phyloP scores from a whole-genome alignment of 2,113 vertebrate genomes.

The Notothenia coriiceps region DNA sequence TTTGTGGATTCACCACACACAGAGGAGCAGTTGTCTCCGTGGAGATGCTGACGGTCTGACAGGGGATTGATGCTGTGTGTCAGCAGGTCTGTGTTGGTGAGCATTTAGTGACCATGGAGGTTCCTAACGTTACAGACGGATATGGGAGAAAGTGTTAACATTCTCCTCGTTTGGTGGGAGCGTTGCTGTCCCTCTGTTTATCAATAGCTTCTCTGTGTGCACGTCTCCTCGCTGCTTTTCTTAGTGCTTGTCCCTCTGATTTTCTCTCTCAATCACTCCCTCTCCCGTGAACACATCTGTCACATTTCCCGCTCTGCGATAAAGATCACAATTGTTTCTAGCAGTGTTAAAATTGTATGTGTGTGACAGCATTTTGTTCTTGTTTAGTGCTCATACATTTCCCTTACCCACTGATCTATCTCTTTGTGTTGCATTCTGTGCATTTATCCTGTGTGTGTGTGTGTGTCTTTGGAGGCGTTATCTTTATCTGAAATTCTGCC shows the following conservation, averaged over 20 bases:
- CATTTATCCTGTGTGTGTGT: constrained; percentile 10
- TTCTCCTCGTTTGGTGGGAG: constrained; percentile 55
- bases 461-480: constrained; percentile 1
- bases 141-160: constrained; percentile 65
- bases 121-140: constrained; percentile 14
- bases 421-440: constrained; percentile 5
- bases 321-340: constrained; percentile 27
- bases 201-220: constrained; percentile 80
- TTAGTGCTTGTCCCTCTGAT: constrained; percentile 35
- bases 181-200: constrained; percentile 62
- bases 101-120: constrained; percentile 27
- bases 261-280: constrained; percentile 13
- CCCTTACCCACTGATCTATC: background rate
- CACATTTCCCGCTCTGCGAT: constrained; percentile 12
- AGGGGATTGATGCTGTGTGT: constrained; percentile 49
- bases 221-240: constrained; percentile 40
- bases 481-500: constrained; percentile 35
- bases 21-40: constrained; percentile 36
- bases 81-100: constrained; percentile 45
- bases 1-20: constrained; percentile 42
- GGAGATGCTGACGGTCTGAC: constrained; percentile 34
- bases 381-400: background rate
- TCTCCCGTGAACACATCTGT: constrained; percentile 29
- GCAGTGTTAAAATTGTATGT: constrained; percentile 12
- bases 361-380: background rate